Evolutionary conservation across 1,140 invertebrate species (phyloP), one percentile per base, ranked within the genome.

Genomic region (Hylyphantes graminicola): DNA sequence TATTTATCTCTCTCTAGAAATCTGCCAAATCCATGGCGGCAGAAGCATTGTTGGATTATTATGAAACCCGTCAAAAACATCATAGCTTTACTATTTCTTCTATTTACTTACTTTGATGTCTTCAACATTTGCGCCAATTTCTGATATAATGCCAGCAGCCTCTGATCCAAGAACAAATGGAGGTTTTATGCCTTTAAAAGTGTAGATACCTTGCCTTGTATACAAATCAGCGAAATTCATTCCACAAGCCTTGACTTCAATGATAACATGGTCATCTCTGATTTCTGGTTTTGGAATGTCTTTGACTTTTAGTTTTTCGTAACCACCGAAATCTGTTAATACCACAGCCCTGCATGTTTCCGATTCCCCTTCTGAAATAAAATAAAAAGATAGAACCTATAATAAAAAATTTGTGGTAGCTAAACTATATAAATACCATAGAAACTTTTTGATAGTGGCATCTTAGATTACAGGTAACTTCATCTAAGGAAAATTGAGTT

Each of bases 201-300:
- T 85, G 70, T 75, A 87, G n/a, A 91, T 83, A 7, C 91, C 91
- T 85, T 90, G 89, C 72, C 90, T 87, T 7, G 87, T 89, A 80
- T 91, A 91, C 21, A 92, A 86, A 88, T 92, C 91, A 73, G 90
- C 89, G 87, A 92, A 92, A 87, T 92, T 92, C 19, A 92, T 86
- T 13, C 92, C 91, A 87, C 91, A 92, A 54, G 90, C 90, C 85
- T 91, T 88, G 50, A 92, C 90, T 84, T 90, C 87, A 19, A 93
- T 88, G 67, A 90, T 88, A 11, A 93, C 89, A 85, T 91, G 90
- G 85, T 90, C 89, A 17, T 83, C 35, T 68, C 81, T 84, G 19
- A 87, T 86, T 4, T n/a, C 11, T 3, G 57, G 59, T 48, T 35
- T 55, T 8, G 72, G 61, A 12, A 76, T 61, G 13, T 78, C 15